Evolutionary conservation across 2,888 invertebrate genomes (phyloP), one percentile per base, ranked within the genome.

Genomic region (Coenonympha glycerion): DNA sequence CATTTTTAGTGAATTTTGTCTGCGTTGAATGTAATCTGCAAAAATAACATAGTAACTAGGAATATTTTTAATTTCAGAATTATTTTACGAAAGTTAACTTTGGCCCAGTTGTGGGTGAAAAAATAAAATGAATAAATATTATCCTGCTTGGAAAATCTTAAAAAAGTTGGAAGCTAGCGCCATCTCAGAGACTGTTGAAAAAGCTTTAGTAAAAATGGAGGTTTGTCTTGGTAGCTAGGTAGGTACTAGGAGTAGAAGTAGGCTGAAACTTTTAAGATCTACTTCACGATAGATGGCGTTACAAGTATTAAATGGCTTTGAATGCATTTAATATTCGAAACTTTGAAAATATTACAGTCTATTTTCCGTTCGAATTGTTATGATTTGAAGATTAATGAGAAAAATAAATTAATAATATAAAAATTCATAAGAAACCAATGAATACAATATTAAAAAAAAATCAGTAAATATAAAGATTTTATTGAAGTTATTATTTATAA

Each of bases 261-360:
- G 11, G 31, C 15, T 11, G 9, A 2, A 48, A 22, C 3, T 15
- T 36, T 2, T 16, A 13, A 26, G 9, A 8, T 2, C 21, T 47
- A 36, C 15, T 48, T 3, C 19, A 28, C 48, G 13, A 26, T 4
- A 55, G 54, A 46, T 48, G 54, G 52, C 54, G 52, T 13, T 31
- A 37, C 16, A 1, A 4, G 13, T 1, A 13, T 30, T 16, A 39
- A 21, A 36, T 6, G 8, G 8, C 13, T 24, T 13, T 24, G 39
- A 8, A 24, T 36, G n/a, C n/a, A n/a, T n/a, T n/a, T n/a, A n/a
- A n/a, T n/a, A n/a, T n/a, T n/a, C n/a, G n/a, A n/a, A n/a, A n/a
- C n/a, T n/a, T n/a, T n/a, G n/a, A n/a, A n/a, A n/a, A n/a, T n/a
- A n/a, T n/a, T n/a, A n/a, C n/a, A n/a, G n/a, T n/a, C n/a, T n/a